phyloP scores from a whole-genome alignment of 2,888 invertebrate genomes.

The Notodonta ziczac region DNA sequence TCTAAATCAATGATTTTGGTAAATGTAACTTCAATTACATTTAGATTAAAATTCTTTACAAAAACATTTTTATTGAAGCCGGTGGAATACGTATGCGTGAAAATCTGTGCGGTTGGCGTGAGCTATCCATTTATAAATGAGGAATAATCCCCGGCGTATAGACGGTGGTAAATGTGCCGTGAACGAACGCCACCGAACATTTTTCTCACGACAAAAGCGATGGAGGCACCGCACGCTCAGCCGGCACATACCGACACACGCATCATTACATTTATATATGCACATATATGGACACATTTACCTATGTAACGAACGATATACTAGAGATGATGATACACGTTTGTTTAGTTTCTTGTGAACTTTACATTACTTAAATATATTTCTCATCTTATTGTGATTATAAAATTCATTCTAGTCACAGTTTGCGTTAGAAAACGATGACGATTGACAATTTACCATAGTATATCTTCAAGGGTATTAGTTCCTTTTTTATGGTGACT shows the following conservation, averaged over 20 bases:
- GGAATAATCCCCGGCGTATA: slow-evolving; percentile 71
- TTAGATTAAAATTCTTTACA: slow-evolving; percentile 11
- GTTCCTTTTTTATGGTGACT: too few species aligned
- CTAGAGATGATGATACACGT: not conserved
- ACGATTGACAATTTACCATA: too few species aligned
- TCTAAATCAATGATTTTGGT: not conserved
- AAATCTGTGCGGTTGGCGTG: slow-evolving; percentile 67
- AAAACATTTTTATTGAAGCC: slow-evolving; percentile 47
- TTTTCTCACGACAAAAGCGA: slow-evolving; percentile 76
- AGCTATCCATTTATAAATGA: slow-evolving; percentile 77
- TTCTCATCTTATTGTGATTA: too few species aligned
- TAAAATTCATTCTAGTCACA: too few species aligned
- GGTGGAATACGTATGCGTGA: slow-evolving; percentile 59
- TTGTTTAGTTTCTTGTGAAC: not conserved
- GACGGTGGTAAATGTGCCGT: slow-evolving; percentile 75
- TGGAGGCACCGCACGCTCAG: slow-evolving; percentile 60
- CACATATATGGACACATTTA: not conserved
- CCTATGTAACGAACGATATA: not conserved
- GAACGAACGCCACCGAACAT: slow-evolving; percentile 69
- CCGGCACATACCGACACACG: slow-evolving; percentile 44
- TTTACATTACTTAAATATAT: not conserved
- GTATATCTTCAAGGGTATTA: too few species aligned
- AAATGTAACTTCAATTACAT: not conserved
- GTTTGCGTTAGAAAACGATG: too few species aligned
- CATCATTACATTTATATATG: slow-evolving; percentile 9